Conservation (phyloP, 1,140 invertebrate genomes). For the Drepana arcuata region DNA sequence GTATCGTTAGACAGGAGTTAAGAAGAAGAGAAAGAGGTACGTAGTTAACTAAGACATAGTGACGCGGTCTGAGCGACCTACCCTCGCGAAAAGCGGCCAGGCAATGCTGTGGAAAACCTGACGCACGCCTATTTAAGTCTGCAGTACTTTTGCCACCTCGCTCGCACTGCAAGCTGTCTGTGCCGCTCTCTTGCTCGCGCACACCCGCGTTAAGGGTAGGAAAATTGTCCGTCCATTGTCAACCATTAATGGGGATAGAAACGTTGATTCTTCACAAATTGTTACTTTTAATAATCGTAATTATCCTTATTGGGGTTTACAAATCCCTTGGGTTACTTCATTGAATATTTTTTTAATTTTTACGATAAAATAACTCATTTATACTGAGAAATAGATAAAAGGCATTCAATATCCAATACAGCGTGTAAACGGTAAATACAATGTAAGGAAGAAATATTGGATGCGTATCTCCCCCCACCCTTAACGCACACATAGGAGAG, state of each 20-base stretch:
- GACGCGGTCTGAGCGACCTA: slow-evolving; percentile 27
- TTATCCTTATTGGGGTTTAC: slow-evolving; percentile 40
- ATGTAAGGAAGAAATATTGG: slow-evolving; percentile 53
- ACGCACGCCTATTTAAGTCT: slow-evolving; percentile 38
- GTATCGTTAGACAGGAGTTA: slow-evolving; percentile 44
- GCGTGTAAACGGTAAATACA: slow-evolving; percentile 40
- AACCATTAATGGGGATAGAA: slow-evolving; percentile 54
- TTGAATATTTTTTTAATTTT: neutral
- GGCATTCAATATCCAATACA: slow-evolving; percentile 27
- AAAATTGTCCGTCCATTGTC: slow-evolving; percentile 58
- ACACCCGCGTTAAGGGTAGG: slow-evolving; percentile 40
- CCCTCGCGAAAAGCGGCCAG: slow-evolving; percentile 34
- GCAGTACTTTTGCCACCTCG: slow-evolving; percentile 2
- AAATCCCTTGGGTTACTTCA: slow-evolving; percentile 1
- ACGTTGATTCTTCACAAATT: slow-evolving; percentile 60
- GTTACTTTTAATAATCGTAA: slow-evolving; percentile 54
- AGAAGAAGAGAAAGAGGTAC: slow-evolving; percentile 33
- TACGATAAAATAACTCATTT: slow-evolving; percentile 7
- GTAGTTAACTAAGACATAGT: slow-evolving; percentile 36
- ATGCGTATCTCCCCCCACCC: slow-evolving; percentile 34
- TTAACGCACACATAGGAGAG: slow-evolving; percentile 27
- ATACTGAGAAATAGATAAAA: slow-evolving; percentile 1
- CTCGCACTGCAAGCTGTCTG: slow-evolving; percentile 1
- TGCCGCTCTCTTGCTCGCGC: slow-evolving; percentile 6
- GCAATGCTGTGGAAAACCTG: slow-evolving; percentile 34